Conservation (phyloP, 2,888 invertebrate genomes). For the Vanessa cardui region DNA sequence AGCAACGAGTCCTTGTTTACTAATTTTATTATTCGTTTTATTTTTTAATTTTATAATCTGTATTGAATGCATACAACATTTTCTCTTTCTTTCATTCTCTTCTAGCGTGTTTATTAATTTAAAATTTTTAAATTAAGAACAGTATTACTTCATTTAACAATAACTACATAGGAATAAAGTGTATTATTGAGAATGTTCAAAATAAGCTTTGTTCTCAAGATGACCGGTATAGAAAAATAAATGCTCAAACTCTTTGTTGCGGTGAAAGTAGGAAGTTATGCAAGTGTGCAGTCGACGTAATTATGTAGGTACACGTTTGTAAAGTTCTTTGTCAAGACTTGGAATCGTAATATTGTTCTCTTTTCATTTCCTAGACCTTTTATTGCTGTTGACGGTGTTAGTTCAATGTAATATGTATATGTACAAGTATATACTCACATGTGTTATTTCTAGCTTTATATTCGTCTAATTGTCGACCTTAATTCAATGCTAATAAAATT, state of each 20-base stretch:
- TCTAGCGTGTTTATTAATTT: too few relatives aligned
- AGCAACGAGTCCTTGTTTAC: background rate
- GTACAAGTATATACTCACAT: background rate
- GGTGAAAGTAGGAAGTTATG: slow-evolving; percentile 77
- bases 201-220: background rate
- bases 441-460: background rate
- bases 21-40: too few relatives aligned
- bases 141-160: background rate
- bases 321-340: slow-evolving; percentile 44
- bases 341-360: slow-evolving; percentile 33
- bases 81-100: too few relatives aligned
- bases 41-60: too few relatives aligned
- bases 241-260: slow-evolving; percentile 48
- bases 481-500: too few relatives aligned
- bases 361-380: slow-evolving; percentile 30
- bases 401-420: background rate
- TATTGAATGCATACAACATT: too few relatives aligned
- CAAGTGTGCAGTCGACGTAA: slow-evolving; percentile 52
- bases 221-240: slow-evolving; percentile 21
- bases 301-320: slow-evolving; percentile 43
- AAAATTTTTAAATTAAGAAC: too few relatives aligned
- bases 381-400: background rate
- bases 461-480: background rate
- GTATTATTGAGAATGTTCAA: background rate
- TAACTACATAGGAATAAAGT: background rate